These are phyloP conservation scores for Rhinogobius similis DNA, from an alignment of 2,113 vertebrate genomes.

Conservation along the genomic window DNA sequence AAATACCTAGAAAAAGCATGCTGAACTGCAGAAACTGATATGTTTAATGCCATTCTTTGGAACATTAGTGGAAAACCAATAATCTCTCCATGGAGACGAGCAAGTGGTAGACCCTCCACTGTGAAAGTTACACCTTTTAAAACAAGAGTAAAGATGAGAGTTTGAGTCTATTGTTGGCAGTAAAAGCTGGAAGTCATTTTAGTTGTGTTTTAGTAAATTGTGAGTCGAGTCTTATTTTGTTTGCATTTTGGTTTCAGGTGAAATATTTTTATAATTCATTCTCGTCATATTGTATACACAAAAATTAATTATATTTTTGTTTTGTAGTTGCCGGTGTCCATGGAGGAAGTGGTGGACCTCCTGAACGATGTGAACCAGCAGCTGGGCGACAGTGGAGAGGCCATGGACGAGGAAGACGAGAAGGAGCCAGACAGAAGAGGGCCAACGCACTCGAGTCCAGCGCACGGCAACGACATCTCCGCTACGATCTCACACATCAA, in stretches of 20 bases:
- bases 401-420: slow-evolving; percentile 65
- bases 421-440: slow-evolving; percentile 36
- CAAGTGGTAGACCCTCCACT: too few species aligned
- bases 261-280: too few species aligned
- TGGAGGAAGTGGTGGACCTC: slow-evolving; percentile 90
- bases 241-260: neutral
- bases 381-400: slow-evolving; percentile 82
- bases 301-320: slow-evolving; percentile 9
- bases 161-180: too few species aligned
- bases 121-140: too few species aligned
- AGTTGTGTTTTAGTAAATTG: neutral
- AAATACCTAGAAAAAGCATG: neutral
- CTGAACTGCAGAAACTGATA: too few species aligned
- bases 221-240: neutral
- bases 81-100: too few species aligned
- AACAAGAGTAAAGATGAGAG: too few species aligned
- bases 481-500: slow-evolving; percentile 77
- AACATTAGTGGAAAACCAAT: too few species aligned
- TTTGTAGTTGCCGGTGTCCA: slow-evolving; percentile 85
- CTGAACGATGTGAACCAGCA: slow-evolving; percentile 89
- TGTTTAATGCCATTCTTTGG: too few species aligned
- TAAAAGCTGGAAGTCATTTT: too few species aligned
- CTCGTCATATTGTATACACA: too few species aligned
- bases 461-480: slow-evolving; percentile 70
- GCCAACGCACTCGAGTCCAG: slow-evolving; percentile 74